A percentile compares a stretch with the other conserved stretches of the same genome.
phyloP scores from a whole-genome alignment of 2,888 invertebrate species.

The Actias luna region DNA sequence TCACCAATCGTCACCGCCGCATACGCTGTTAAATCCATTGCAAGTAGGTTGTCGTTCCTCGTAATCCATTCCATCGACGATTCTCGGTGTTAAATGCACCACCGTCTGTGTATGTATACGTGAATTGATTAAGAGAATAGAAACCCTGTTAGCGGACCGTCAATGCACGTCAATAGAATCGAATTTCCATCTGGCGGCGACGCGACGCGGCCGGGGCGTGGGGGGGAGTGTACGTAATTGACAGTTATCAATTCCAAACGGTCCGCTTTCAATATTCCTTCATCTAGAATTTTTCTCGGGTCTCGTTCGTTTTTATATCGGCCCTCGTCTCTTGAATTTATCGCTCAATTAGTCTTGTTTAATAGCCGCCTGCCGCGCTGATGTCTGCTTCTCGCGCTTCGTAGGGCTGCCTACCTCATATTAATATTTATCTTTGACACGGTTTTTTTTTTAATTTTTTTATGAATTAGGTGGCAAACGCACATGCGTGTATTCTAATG shows the following conservation, averaged over 20 bases:
- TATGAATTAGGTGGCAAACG: no score
- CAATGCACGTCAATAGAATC: not conserved
- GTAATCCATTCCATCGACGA: no score
- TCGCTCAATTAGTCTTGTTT: slow-evolving; percentile 83
- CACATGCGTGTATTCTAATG: no score
- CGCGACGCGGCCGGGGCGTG: slow-evolving; percentile 60
- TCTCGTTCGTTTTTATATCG: slow-evolving; percentile 74
- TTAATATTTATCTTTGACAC: no score
- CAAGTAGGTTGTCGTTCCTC: no score
- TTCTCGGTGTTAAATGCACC: not conserved
- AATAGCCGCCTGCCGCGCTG: slow-evolving; percentile 81
- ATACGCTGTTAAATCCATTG: no score
- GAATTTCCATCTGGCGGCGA: slow-evolving; percentile 60
- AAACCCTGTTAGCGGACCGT: slow-evolving; percentile 37
- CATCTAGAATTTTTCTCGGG: slow-evolving; percentile 70
- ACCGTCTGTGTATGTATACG: not conserved
- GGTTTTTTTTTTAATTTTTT: no score
- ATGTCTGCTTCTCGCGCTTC: slow-evolving; percentile 77
- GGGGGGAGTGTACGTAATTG: slow-evolving; percentile 58
- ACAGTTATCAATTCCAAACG: slow-evolving; percentile 77
- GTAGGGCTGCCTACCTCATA: slow-evolving; percentile 60
- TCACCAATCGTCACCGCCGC: no score
- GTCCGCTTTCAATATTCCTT: slow-evolving; percentile 79
- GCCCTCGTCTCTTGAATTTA: slow-evolving; percentile 78
- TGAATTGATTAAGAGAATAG: slow-evolving; percentile 35